phyloP scores from a whole-genome alignment of 2,888 invertebrate species.

The Leptinotarsa haldemani region DNA sequence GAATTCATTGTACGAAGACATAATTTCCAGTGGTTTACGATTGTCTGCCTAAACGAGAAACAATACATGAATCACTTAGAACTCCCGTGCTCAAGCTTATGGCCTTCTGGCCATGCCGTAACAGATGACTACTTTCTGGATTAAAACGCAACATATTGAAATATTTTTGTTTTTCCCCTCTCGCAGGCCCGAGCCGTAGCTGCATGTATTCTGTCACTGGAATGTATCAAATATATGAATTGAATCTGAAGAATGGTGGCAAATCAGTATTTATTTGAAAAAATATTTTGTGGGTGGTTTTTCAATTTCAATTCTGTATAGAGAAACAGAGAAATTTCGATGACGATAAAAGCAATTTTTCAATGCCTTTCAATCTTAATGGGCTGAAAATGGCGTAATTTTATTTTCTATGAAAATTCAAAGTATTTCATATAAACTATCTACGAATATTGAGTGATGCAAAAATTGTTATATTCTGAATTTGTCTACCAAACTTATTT shows the following conservation, averaged over 20 bases:
- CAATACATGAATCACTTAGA: conserved; percentile 66
- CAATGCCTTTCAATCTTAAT: too few relatives aligned
- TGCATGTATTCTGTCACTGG: conserved; percentile 7
- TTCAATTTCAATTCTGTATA: too few relatives aligned
- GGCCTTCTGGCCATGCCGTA: conserved; percentile 55
- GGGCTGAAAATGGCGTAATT: too few relatives aligned
- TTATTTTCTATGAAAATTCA: too few relatives aligned
- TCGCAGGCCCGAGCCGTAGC: conserved; percentile 28
- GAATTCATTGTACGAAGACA: conserved; percentile 61
- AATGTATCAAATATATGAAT: conserved; percentile 22
- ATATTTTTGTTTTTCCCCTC: conserved; percentile 64
- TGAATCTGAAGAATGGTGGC: background rate
- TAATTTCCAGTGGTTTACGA: conserved; percentile 65
- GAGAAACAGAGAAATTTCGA: too few relatives aligned
- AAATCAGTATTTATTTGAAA: too few relatives aligned
- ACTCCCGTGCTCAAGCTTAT: conserved; percentile 51
- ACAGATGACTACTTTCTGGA: conserved; percentile 66
- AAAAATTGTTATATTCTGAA: too few relatives aligned
- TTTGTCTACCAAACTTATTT: too few relatives aligned
- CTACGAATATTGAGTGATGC: too few relatives aligned
- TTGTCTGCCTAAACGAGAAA: conserved; percentile 64
- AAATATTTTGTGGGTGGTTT: too few relatives aligned
- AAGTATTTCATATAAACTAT: too few relatives aligned
- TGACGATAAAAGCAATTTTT: too few relatives aligned
- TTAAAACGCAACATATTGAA: conserved; percentile 67